Evolutionary conservation across 2,888 invertebrate genomes (phyloP), one percentile per base, ranked within the genome.

Genomic region (Sinelater perroti): DNA sequence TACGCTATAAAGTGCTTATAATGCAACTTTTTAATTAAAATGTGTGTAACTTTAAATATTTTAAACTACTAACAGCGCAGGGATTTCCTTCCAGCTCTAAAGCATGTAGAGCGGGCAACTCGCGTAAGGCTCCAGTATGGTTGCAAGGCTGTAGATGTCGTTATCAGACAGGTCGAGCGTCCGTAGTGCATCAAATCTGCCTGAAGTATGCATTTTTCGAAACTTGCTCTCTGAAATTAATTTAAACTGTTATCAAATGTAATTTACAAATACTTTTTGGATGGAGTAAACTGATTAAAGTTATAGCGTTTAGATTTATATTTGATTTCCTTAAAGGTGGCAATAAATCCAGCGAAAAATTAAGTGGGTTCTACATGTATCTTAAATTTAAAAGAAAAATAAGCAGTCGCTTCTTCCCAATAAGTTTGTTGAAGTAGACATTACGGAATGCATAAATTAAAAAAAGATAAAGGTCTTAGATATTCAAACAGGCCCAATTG

Each of bases 1-100:
- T n/a, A n/a, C n/a, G n/a, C n/a, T 26, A 26, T 3, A 3, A 26
- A 26, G 8, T 26, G 10, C 10, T 16, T 6, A 16, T 5, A 36
- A 18, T 10, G 17, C 4, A 21, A 21, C 7, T 10, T 17, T 6
- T 20, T 20, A 24, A 21, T 42, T 13, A 6, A n/a, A n/a, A n/a
- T n/a, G n/a, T 1, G 10, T 56, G 11, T 31, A 30, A 35, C 24
- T 30, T 14, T 28, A 30, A 28, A 16, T 21, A 6, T 13, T 28
- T 7, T 11, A 54, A 52, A 38, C 14, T 65, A 69, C 73, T 73
- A 72, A 85, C 85, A 70, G 82, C 75, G 66, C 85, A 85, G 2
- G 85, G 85, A 70, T 85, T 86, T 38, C 85, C 85, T 55, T 80
- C 77, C 20, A 86, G 77, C 42, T 75, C 71, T 11, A 86, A 71